Evolutionary conservation across 2,113 vertebrate genomes (phyloP), one percentile per base, ranked within the genome.

Genomic region (Lutjanus erythropterus): DNA sequence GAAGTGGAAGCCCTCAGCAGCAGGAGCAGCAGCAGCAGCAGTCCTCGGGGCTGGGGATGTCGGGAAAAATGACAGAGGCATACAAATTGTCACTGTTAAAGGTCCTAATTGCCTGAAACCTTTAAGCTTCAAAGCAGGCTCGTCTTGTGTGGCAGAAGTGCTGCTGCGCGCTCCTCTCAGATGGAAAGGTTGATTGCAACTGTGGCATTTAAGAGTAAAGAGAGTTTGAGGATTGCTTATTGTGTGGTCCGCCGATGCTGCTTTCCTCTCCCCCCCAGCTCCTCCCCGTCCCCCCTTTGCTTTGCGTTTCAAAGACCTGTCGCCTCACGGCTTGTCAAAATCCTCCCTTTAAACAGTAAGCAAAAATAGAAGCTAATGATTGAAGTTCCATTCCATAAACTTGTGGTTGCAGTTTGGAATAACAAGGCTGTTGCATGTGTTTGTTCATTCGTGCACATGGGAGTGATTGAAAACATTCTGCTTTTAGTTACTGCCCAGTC

Each of bases 191-290:
- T 78, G 89, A 92, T 90, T 61, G 79, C 85, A 80, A 86, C 69
- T 74, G 88, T 84, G 89, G 83, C 87, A 91, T 94, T 93, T 89
- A 89, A 77, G 75, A 86, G 82, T 9, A 72, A 55, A 42, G 75
- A 75, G 64, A 71, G 86, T 75, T 75, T 65, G 71, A 74, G 58
- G 70, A 59, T 67, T 46, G 60, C 91, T 87, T 85, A 69, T 90
- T 94, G 93, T 94, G 94, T 93, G 93, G 94, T 94, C 91, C 68
- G 11, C 69, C 29, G 60, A 60, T 80, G 62, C 73, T 80, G 62
- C 73, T 9, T n/a, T 23, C 70, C 71, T 37, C 29, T 50, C 52
- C 37, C 25, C 29, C 55, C 52, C 37, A 21, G 3, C 15, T 41
- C 81, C 56, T 41, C 42, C 72, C 65, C 64, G 1, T 35, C 42